These are phyloP conservation scores for Chirona hameri DNA, from an alignment of 2,888 invertebrate genomes.

Conservation along the genomic window DNA sequence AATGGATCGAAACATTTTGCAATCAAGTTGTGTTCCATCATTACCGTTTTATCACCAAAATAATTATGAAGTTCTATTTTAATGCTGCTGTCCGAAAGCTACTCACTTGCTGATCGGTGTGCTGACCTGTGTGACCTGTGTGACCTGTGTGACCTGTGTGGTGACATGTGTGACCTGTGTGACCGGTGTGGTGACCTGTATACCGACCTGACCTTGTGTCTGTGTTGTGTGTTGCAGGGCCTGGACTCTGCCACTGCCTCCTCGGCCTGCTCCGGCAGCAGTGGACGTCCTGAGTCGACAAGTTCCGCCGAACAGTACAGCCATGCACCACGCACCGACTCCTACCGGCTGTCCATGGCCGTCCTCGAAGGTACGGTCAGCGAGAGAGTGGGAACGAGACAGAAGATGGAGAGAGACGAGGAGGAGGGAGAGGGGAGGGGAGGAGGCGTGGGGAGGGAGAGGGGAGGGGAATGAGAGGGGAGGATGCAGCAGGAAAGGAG, in stretches of 20 bases:
- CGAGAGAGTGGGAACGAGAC: constrained; percentile 41
- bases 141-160: no score
- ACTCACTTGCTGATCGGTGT: no score
- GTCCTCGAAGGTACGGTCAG: constrained; percentile 67
- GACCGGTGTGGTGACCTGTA: no score
- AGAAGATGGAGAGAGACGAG: not conserved
- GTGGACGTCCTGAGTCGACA: constrained; percentile 31
- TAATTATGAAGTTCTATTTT: no score
- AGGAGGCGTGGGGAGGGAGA: not conserved
- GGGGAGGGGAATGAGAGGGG: no score
- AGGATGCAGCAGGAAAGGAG: no score
- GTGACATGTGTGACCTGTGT: no score
- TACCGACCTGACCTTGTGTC: constrained; percentile 31
- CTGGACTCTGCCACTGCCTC: constrained; percentile 12
- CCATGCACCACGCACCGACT: constrained; percentile 71
- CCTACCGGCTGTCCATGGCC: constrained; percentile 91
- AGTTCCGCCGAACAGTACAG: constrained; percentile 34
- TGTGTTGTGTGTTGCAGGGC: constrained; percentile 36
- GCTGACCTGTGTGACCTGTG: no score
- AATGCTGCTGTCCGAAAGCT: no score
- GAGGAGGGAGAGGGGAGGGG: not conserved
- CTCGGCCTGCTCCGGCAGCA: constrained; percentile 33
- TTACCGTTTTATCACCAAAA: no score
- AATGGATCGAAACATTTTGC: no score
- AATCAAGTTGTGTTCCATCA: no score